These are phyloP conservation scores for Bombus terrestris DNA, from an alignment of 1,140 invertebrate genomes.

Conservation along the genomic window DNA sequence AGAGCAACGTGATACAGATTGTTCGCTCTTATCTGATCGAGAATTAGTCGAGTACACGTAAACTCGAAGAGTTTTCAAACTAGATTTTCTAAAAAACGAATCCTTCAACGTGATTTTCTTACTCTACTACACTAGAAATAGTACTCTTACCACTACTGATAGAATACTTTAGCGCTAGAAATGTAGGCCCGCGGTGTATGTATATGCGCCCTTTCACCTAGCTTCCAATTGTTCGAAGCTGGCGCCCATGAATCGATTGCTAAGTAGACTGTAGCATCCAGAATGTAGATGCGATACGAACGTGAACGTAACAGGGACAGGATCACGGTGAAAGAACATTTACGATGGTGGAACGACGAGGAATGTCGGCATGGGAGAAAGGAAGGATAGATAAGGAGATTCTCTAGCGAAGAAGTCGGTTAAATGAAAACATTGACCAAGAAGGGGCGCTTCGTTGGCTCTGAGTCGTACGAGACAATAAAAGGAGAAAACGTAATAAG, in stretches of 20 bases:
- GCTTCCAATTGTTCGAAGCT: neutral
- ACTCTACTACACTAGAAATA: too few relatives aligned
- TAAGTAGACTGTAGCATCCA: slow-evolving; percentile 13
- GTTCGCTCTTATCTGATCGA: too few relatives aligned
- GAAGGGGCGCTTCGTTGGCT: neutral
- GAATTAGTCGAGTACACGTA: too few relatives aligned
- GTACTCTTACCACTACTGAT: too few relatives aligned
- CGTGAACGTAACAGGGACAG: neutral
- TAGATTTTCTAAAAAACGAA: too few relatives aligned
- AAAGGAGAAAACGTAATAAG: slow-evolving; percentile 18
- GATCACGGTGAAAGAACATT: neutral
- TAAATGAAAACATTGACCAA: neutral
- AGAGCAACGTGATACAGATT: too few relatives aligned
- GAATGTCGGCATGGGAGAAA: neutral
- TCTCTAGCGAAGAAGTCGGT: neutral
- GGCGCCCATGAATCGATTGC: slow-evolving; percentile 6
- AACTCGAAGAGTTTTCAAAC: too few relatives aligned
- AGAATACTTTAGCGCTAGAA: too few relatives aligned
- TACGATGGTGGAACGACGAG: neutral
- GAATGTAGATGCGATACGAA: neutral
- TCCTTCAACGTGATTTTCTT: too few relatives aligned
- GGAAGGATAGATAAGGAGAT: neutral
- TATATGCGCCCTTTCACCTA: neutral
- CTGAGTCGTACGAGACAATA: neutral
- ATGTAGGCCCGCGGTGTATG: neutral